A percentile compares a stretch with the other conserved stretches of the same genome.
Evolutionary conservation across 2,797 vertebrate species (phyloP).

Genomic region (Girardinus metallicus): DNA sequence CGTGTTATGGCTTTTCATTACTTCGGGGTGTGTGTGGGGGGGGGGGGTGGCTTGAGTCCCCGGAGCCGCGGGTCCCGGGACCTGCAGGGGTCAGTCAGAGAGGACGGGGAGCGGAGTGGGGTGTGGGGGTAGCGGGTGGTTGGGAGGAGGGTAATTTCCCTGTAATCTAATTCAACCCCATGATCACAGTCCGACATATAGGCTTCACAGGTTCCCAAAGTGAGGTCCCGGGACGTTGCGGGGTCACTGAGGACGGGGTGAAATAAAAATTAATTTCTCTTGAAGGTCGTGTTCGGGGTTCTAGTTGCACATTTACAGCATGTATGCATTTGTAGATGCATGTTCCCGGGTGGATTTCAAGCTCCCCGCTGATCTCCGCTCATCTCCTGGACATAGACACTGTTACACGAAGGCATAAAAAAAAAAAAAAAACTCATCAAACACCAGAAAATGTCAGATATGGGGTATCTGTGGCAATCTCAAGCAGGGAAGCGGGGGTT

Average conservation of each 20-base stretch:
- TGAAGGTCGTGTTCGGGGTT: slow-evolving; percentile 30
- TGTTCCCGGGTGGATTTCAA: slow-evolving; percentile 22
- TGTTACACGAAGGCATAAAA: background rate
- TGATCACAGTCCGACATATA: slow-evolving; percentile 56
- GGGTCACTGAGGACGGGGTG: slow-evolving; percentile 49
- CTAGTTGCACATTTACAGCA: slow-evolving; percentile 52
- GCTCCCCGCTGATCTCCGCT: slow-evolving; percentile 27
- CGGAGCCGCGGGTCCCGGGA: slow-evolving; percentile 45
- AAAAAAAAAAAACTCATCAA: slow-evolving; percentile 35
- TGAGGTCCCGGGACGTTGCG: slow-evolving; percentile 45
- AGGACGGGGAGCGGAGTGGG: background rate
- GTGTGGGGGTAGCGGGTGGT: background rate
- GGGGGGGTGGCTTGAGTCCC: slow-evolving; percentile 14
- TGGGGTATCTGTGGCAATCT: slow-evolving; percentile 45
- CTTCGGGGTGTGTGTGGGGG: slow-evolving; percentile 28
- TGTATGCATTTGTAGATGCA: slow-evolving; percentile 28
- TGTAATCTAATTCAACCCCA: slow-evolving; percentile 63
- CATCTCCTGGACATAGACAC: slow-evolving; percentile 27
- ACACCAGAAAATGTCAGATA: slow-evolving; percentile 51
- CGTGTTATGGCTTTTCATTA: slow-evolving; percentile 69
- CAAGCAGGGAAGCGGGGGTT: slow-evolving; percentile 32
- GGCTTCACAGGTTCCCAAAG: slow-evolving; percentile 38
- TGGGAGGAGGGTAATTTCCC: slow-evolving; percentile 3
- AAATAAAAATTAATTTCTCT: slow-evolving; percentile 58
- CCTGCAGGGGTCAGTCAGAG: slow-evolving; percentile 45